Percentiles rank a stretch among this genome's conserved stretches.
Conservation (phyloP, 2,113 vertebrate species). For the Sclerurus mexicanus region DNA sequence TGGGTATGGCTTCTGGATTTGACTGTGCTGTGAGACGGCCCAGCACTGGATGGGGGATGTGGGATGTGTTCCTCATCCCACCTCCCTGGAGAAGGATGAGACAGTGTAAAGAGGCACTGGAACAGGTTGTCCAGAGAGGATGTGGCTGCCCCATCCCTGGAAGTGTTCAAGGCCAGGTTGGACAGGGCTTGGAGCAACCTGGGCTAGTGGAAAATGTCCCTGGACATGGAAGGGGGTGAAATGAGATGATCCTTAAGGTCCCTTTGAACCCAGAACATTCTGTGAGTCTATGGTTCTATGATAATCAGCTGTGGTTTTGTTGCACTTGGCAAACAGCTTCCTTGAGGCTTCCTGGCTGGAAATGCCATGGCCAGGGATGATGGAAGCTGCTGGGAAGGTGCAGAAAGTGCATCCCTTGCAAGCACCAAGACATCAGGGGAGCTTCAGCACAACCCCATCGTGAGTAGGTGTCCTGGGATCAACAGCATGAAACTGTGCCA, state of each 20-base stretch:
- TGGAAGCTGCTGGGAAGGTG: not conserved
- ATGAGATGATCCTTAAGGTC: not conserved
- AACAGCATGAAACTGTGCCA: fast-evolving
- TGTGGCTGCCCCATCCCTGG: not conserved
- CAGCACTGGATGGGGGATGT: fast-evolving
- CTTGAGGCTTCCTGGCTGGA: not conserved
- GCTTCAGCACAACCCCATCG: not conserved
- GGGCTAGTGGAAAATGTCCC: not conserved
- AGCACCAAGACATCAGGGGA: not conserved
- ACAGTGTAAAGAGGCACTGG: not conserved
- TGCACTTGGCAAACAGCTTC: not conserved
- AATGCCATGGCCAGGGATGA: not conserved
- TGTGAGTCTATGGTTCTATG: not conserved
- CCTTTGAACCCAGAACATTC: not conserved
- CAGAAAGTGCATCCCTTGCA: not conserved
- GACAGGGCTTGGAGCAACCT: not conserved
- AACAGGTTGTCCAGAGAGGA: not conserved
- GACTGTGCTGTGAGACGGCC: fast-evolving
- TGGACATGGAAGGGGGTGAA: not conserved
- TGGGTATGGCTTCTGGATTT: not conserved
- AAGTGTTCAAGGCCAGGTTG: fast-evolving
- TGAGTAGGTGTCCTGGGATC: not conserved
- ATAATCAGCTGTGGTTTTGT: not conserved
- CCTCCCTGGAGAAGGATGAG: fast-evolving
- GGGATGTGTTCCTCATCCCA: not conserved